phyloP scores from a whole-genome alignment of 1,140 invertebrate species.

The Caerostris darwini region DNA sequence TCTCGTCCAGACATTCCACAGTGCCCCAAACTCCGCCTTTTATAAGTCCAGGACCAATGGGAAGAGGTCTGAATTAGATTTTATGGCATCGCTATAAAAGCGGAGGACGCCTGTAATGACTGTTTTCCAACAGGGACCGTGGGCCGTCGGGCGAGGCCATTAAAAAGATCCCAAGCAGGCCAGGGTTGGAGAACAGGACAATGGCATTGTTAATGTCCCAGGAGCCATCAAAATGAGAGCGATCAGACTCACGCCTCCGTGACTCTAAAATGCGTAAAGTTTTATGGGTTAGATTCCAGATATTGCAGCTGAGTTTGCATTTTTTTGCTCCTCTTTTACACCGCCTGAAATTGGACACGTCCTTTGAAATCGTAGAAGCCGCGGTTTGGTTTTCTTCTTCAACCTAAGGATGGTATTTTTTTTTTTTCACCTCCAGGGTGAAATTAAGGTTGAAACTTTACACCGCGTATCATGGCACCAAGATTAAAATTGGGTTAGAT shows the following conservation, averaged over 20 bases:
- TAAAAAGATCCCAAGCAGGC: constrained; percentile 63
- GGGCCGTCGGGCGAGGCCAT: constrained; percentile 70
- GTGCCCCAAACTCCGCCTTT: constrained; percentile 66
- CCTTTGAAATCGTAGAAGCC: background rate
- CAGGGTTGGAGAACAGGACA: constrained; percentile 40
- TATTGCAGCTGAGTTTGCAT: constrained; percentile 73
- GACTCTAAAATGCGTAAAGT: constrained; percentile 73
- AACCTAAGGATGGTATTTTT: background rate
- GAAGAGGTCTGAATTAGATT: constrained; percentile 64
- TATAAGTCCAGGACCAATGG: constrained; percentile 67
- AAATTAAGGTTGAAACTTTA: constrained; percentile 27
- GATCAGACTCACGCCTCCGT: constrained; percentile 69
- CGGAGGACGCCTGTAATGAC: constrained; percentile 75
- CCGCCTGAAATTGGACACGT: background rate
- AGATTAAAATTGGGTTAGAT: constrained; percentile 20
- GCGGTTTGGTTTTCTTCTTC: background rate
- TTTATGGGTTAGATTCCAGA: constrained; percentile 71
- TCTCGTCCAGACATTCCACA: constrained; percentile 65
- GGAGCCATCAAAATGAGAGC: constrained; percentile 65
- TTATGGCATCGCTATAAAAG: constrained; percentile 76
- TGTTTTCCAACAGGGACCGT: constrained; percentile 61
- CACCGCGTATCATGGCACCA: background rate
- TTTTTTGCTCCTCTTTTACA: constrained; percentile 56
- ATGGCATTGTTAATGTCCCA: constrained; percentile 71
- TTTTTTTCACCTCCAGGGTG: background rate